Base-by-base conservation (phyloP, 2,113 vertebrate genomes). In the Galbula dea region DNA sequence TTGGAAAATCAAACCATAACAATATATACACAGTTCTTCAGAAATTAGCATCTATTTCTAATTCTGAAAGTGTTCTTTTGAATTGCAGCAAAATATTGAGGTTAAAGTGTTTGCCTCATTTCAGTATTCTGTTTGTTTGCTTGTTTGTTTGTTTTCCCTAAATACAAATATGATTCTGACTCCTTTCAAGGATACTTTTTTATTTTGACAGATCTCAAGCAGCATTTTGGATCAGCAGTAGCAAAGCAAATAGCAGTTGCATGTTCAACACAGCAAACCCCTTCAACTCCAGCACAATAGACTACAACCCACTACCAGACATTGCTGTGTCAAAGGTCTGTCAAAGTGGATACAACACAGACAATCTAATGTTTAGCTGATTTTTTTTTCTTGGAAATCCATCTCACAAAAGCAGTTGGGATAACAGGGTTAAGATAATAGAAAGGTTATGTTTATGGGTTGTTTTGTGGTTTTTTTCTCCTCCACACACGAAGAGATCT, bases 31-130 rank as follows among this genome's bases (percentile, higher is more conserved):
- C 8, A n/a, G 14, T 10, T 59, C 29, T 66, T 29, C 23, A 81
- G 65, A 58, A 92, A 89, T 88, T 22, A 84, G 4, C 65, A 90
- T 59, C n/a, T 45, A 2, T 46, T 94, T 92, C 48, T 51, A 19
- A 59, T 90, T 77, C 73, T 2, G 3, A 51, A 17, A 8, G 10
- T 32, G n/a, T 58, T 74, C 24, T 41, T 83, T 49, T 80, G 59
- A 45, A 32, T 91, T 69, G 74, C 77, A 59, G 51, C 55, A 51
- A 37, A 57, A 77, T 15, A 34, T 29, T 11, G 13, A 58, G 20
- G 68, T 90, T 93, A 77, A 95, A 95, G 76, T 61, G 36, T 23
- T 57, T 52, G 4, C 6, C 43, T 83, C 12, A 1, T 62, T 86
- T 79, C 54, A 67, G 22, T 10, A 15, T 7, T 41, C 0, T 32